Conservation (phyloP, 2,797 vertebrate species). For the Dermochelys coriacea region DNA sequence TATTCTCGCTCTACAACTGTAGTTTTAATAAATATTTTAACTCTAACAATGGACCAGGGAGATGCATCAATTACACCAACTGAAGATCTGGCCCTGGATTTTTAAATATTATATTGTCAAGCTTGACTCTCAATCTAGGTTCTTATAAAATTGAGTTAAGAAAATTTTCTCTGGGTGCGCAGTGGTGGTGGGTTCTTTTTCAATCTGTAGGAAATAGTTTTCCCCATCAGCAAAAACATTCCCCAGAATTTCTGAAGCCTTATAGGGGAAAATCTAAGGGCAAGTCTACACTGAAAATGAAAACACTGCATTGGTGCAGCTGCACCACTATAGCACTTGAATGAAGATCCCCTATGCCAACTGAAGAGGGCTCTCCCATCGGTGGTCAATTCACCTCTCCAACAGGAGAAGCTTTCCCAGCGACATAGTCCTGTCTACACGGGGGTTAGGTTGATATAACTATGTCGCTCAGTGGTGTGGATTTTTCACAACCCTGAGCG, state of each 20-base stretch:
- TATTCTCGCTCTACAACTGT: background rate
- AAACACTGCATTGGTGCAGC: background rate
- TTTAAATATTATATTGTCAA: background rate
- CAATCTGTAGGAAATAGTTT: background rate
- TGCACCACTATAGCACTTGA: background rate
- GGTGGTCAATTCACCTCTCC: background rate
- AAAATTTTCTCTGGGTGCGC: background rate
- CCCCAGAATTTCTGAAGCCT: background rate
- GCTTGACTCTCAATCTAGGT: background rate
- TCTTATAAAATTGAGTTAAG: background rate
- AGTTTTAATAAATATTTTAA: background rate
- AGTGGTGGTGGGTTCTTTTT: background rate
- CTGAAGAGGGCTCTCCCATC: no score
- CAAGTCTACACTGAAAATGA: background rate
- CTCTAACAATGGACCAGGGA: background rate
- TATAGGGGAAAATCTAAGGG: background rate
- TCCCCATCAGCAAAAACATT: background rate
- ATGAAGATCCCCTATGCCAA: background rate
- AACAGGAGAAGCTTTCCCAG: background rate
- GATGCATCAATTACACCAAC: rapidly evolving
- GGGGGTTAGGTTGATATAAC: background rate
- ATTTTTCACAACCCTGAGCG: background rate
- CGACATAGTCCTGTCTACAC: background rate
- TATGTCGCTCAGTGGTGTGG: background rate
- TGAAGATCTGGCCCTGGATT: background rate